A percentile compares a stretch with the other conserved stretches of the same genome.
These are phyloP conservation scores for Paralichthys olivaceus DNA, from an alignment of 2,113 vertebrate genomes.

Conservation along the genomic window DNA sequence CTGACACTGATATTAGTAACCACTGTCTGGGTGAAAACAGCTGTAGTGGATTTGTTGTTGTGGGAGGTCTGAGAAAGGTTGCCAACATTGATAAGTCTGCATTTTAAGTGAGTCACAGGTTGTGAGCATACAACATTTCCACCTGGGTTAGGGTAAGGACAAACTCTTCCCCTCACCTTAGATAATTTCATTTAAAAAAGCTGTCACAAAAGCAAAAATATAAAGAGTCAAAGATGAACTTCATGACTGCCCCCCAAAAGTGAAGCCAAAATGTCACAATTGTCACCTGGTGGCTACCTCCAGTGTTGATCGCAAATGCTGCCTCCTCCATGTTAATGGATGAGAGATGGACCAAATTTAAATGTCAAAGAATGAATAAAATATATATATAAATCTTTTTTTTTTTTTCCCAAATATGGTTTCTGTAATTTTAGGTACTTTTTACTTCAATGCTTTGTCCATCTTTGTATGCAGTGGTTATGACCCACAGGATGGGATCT, in stretches of 20 bases:
- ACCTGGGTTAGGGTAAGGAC: too few species aligned
- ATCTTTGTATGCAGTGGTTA: too few species aligned
- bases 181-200: background rate
- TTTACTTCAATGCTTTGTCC: background rate
- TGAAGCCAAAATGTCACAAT: too few species aligned
- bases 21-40: conserved; percentile 6
- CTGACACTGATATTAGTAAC: conserved; percentile 38
- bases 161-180: background rate
- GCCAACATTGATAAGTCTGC: background rate
- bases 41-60: background rate
- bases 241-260: too few species aligned
- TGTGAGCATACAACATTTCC: background rate
- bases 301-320: too few species aligned
- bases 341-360: too few species aligned
- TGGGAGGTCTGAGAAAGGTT: background rate
- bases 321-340: too few species aligned
- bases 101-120: background rate
- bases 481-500: background rate
- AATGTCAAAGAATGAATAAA: too few species aligned
- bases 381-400: too few species aligned
- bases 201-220: background rate
- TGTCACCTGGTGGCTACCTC: too few species aligned
- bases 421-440: background rate
- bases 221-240: too few species aligned
- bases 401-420: background rate